Evolutionary conservation across 2,888 invertebrate genomes (phyloP).

Genomic region (Margaritifera margaritifera): DNA sequence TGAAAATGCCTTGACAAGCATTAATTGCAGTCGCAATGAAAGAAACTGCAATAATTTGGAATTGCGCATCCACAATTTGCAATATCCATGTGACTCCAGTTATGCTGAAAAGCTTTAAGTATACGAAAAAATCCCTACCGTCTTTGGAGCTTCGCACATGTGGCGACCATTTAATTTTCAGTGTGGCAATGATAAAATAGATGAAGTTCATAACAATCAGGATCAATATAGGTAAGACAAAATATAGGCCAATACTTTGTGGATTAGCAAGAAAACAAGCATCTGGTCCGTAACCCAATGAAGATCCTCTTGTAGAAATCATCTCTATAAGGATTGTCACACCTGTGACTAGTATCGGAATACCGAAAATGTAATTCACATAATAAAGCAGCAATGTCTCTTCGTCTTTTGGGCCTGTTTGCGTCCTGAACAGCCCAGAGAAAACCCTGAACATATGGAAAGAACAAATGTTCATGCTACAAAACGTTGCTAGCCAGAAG

Average conservation of each 20-base stretch:
- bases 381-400: conserved; percentile 25
- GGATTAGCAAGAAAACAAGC: conserved; percentile 27
- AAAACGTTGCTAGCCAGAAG: conserved; percentile 35
- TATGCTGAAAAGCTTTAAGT: conserved; percentile 37
- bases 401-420: conserved; percentile 7
- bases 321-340: conserved; percentile 15
- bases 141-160: conserved; percentile 15
- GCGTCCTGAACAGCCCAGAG: conserved; percentile 9
- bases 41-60: conserved; percentile 8
- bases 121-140: conserved; percentile 23
- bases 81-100: conserved; percentile 35
- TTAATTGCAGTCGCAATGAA: conserved; percentile 25
- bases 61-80: conserved; percentile 16
- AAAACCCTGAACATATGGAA: conserved; percentile 41
- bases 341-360: conserved; percentile 22
- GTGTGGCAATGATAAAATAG: conserved; percentile 30
- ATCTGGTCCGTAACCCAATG: conserved; percentile 30
- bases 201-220: conserved; percentile 21
- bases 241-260: conserved; percentile 15
- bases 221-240: conserved; percentile 25
- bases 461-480: conserved; percentile 39
- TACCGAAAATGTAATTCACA: conserved; percentile 25
- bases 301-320: conserved; percentile 18
- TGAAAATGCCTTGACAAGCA: conserved; percentile 35
- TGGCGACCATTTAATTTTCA: conserved; percentile 20